Conservation (phyloP, 2,797 vertebrate genomes). For the Margarornis squamiger region DNA sequence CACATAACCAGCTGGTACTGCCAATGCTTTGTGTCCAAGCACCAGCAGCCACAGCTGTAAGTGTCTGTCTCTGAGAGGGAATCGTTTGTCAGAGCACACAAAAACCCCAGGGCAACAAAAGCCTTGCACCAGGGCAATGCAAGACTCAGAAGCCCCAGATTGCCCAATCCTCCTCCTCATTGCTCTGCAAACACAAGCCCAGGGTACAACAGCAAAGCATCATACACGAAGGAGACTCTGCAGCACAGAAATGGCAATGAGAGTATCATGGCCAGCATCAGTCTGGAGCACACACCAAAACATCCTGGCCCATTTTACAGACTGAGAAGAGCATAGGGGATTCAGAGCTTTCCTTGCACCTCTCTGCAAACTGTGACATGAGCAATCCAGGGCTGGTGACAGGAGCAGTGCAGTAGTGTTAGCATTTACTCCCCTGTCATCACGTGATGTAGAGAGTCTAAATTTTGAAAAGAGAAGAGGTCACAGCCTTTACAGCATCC, state of each 20-base stretch:
- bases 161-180: neutral
- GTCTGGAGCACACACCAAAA: neutral
- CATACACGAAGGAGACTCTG: rapidly evolving
- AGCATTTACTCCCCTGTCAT: neutral
- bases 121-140: neutral
- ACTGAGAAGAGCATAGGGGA: neutral
- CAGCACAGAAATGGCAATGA: neutral
- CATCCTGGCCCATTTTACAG: neutral
- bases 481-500: neutral
- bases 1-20: neutral
- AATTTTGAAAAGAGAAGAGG: neutral
- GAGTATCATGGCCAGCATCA: neutral
- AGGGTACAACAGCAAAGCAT: neutral
- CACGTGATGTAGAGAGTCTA: neutral
- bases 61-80: neutral
- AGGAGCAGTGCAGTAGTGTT: neutral
- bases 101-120: neutral
- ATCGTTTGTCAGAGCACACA: rapidly evolving
- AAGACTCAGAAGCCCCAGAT: neutral
- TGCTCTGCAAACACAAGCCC: neutral
- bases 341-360: neutral
- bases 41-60: neutral
- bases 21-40: neutral
- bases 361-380: neutral
- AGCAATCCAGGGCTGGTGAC: neutral